Evolutionary conservation across 2,888 invertebrate species (phyloP), one percentile per base, ranked within the genome.

Genomic region (Iselma pallidipennis): DNA sequence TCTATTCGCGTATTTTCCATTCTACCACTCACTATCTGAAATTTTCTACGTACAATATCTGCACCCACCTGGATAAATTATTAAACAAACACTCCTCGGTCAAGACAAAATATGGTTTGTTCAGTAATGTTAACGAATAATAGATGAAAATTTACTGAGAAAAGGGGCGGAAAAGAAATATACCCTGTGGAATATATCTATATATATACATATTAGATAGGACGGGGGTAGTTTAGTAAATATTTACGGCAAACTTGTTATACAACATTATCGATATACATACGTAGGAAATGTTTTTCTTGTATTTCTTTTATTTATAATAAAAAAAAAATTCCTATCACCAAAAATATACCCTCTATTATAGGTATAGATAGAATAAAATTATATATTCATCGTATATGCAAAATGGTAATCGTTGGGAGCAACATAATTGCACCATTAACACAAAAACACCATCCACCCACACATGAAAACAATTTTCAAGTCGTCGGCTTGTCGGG

Each of bases 201-300:
- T n/a, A n/a, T n/a, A n/a, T n/a, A n/a, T n/a, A n/a, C n/a, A n/a
- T n/a, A n/a, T n/a, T n/a, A n/a, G n/a, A n/a, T n/a, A n/a, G 31
- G n/a, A 50, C 49, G 33, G 42, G 49, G 49, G 66, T 66, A 66
- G 62, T 66, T 67, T 61, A 45, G 28, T 1, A 23, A 62, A 67
- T 67, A 66, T 67, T 67, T 69, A 63, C 31, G 49, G 26, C 21
- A 50, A 42, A 55, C 42, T 33, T 28, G 37, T 50, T 14, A 53
- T 48, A 31, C 45, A 37, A 37, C 14, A n/a, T 37, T 6, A 2
- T 37, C 12, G 33, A 31, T n/a, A 37, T 3, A 3, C 4, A n/a
- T 14, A n/a, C n/a, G 4, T 14, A 37, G 4, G 42, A n/a, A 37
- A 37, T 37, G n/a, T 2, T 4, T 6, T n/a, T n/a, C 42, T 6